Evolutionary conservation across 2,113 vertebrate genomes (phyloP).

Genomic region (Cromileptes altivelis): DNA sequence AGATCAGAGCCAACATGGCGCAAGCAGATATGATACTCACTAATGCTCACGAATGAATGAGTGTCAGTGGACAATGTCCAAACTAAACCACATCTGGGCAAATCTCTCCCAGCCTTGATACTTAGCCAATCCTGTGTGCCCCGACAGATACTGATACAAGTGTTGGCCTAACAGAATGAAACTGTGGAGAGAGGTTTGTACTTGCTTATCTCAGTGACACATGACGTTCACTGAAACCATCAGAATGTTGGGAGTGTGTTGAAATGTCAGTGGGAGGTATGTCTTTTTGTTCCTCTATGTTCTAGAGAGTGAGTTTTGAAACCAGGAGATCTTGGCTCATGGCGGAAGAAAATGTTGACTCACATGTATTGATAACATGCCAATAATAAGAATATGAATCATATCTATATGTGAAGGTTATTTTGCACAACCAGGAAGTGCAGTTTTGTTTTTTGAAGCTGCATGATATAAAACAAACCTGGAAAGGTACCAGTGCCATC

Average conservation of each 20-base stretch:
- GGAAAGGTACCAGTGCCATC: background rate
- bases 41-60: constrained; percentile 5
- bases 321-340: background rate
- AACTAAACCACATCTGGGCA: background rate
- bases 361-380: constrained; percentile 3
- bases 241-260: constrained; percentile 16
- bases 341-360: constrained; percentile 13
- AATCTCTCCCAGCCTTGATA: constrained; percentile 5
- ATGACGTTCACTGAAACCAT: background rate
- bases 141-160: background rate
- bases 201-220: constrained; percentile 19
- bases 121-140: background rate
- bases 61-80: constrained; percentile 28
- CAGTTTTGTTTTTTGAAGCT: background rate
- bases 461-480: background rate
- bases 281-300: background rate
- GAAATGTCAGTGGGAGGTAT: constrained; percentile 15
- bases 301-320: constrained; percentile 25
- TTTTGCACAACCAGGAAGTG: background rate
- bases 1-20: background rate
- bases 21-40: background rate
- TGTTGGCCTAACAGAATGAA: background rate
- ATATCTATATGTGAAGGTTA: background rate
- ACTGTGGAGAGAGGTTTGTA: constrained; percentile 1
- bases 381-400: background rate